Conservation (phyloP, 2,888 invertebrate species). For the Celastrina argiolus region DNA sequence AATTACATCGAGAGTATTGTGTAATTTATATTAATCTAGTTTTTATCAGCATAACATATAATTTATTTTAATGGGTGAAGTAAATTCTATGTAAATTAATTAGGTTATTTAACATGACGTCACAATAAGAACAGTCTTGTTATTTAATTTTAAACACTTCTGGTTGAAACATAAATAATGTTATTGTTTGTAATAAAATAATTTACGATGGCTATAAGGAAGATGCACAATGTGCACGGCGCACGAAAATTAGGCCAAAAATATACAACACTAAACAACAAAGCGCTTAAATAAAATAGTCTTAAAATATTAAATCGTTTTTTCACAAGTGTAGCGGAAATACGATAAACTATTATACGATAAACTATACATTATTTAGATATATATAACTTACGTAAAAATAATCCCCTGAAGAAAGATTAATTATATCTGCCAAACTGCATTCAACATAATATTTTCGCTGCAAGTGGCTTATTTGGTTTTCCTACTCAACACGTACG, state of each 20-base stretch:
- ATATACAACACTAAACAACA: neutral
- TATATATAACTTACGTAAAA: too few relatives aligned
- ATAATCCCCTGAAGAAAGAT: too few relatives aligned
- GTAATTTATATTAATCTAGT: neutral
- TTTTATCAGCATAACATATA: neutral
- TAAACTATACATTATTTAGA: too few relatives aligned
- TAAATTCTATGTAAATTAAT: neutral
- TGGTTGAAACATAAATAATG: neutral
- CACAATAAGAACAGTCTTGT: neutral
- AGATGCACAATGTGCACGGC: constrained; percentile 8
- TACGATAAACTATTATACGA: too few relatives aligned
- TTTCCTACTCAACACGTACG: too few relatives aligned
- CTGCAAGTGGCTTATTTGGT: too few relatives aligned
- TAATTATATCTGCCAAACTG: too few relatives aligned
- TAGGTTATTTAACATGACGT: neutral
- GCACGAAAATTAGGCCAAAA: constrained; percentile 14
- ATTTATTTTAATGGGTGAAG: neutral
- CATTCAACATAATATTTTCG: too few relatives aligned
- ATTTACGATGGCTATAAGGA: constrained; percentile 15
- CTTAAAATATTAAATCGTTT: neutral
- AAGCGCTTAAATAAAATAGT: neutral
- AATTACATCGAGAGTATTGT: neutral
- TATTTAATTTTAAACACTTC: neutral
- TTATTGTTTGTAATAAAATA: constrained; percentile 10
- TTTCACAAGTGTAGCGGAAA: too few relatives aligned